These are phyloP conservation scores for Microchrysa polita DNA, from an alignment of 2,888 invertebrate species.

Conservation along the genomic window DNA sequence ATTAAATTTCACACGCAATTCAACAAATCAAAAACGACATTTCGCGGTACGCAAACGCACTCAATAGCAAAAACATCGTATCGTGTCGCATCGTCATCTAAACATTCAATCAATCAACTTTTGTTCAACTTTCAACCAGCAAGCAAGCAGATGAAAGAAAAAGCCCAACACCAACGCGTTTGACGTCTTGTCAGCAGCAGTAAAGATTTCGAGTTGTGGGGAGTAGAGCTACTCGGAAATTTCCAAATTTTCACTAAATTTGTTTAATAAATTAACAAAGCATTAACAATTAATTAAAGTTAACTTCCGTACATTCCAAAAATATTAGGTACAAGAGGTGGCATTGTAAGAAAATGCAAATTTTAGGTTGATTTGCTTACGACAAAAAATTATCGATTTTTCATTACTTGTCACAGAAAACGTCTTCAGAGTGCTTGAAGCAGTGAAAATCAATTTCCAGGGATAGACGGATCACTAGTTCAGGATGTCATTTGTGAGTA, in stretches of 20 bases:
- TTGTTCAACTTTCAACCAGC: too few relatives aligned
- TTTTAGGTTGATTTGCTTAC: slow-evolving; percentile 19
- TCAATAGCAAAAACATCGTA: too few relatives aligned
- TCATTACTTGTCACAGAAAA: not conserved
- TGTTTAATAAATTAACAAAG: slow-evolving; percentile 9
- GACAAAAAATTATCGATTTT: slow-evolving; percentile 35
- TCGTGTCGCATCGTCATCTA: too few relatives aligned
- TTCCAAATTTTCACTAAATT: not conserved
- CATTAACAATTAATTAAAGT: not conserved
- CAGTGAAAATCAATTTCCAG: slow-evolving; percentile 8
- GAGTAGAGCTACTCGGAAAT: not conserved
- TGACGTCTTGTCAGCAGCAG: slow-evolving; percentile 24
- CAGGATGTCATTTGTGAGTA: slow-evolving; percentile 33
- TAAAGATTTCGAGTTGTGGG: slow-evolving; percentile 4
- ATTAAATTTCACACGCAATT: too few relatives aligned
- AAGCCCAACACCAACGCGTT: slow-evolving; percentile 14
- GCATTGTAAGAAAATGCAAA: slow-evolving; percentile 21
- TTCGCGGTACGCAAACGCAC: too few relatives aligned
- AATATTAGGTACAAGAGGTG: not conserved
- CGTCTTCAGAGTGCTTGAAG: not conserved
- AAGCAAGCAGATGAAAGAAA: not conserved
- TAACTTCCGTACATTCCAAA: not conserved
- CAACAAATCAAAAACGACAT: too few relatives aligned
- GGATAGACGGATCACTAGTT: not conserved
- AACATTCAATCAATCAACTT: too few relatives aligned